phyloP scores from a whole-genome alignment of 2,797 vertebrate genomes.

The Simalia tracyae region DNA sequence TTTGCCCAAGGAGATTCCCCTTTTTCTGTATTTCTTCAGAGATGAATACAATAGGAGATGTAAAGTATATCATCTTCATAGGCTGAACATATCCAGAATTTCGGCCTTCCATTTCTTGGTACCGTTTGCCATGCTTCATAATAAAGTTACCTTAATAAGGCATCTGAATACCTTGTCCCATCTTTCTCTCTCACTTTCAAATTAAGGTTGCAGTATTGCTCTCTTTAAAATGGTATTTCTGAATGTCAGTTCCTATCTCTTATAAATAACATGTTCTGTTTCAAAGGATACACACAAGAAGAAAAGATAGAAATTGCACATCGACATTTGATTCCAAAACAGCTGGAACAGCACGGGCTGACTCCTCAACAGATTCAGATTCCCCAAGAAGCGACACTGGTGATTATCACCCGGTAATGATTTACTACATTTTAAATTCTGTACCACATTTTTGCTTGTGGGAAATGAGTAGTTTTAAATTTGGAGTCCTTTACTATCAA shows the following conservation, averaged over 20 bases:
- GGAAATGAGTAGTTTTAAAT: background rate
- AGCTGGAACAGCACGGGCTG: constrained; percentile 92
- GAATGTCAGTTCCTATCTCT: background rate
- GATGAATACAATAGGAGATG: no score
- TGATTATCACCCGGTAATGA: constrained; percentile 88
- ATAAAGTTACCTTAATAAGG: background rate
- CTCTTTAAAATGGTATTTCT: background rate
- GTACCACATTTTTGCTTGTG: background rate
- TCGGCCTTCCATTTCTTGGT: background rate
- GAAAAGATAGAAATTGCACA: constrained; percentile 98
- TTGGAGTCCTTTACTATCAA: background rate
- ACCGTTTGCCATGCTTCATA: no score
- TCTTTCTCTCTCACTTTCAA: background rate
- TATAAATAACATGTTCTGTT: background rate
- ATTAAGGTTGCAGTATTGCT: background rate
- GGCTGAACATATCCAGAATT: no score
- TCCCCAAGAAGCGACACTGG: constrained; percentile 85
- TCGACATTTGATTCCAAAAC: constrained; percentile 93
- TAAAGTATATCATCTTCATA: background rate
- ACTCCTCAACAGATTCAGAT: constrained; percentile 92
- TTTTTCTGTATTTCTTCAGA: background rate
- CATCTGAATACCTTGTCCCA: background rate
- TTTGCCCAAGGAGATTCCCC: background rate
- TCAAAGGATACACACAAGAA: constrained; percentile 92
- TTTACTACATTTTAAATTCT: background rate